Base-by-base conservation (phyloP, 2,797 vertebrate species). In the Chaetophractus vellerosus region DNA sequence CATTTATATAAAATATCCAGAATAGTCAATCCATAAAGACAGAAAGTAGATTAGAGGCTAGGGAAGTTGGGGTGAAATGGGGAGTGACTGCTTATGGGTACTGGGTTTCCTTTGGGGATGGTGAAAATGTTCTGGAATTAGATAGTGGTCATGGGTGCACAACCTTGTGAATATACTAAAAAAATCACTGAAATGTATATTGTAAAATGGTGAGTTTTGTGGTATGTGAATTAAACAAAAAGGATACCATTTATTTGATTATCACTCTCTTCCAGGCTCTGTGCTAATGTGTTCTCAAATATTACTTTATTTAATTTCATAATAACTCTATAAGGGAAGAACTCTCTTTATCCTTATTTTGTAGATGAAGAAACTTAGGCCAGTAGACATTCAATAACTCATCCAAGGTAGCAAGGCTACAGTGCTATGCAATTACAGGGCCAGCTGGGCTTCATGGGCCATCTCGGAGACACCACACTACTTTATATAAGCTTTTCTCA, bases 331-430 rank as follows among this genome's bases (percentile, higher is more conserved):
- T 18, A 76, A 86, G 41, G 55, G 24, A 82, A 95, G 57, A 86
- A 45, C 26, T 36, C 52, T 64, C 41, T 38, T 33, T 38, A 38
- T 16, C 26, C 33, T 7, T 36, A 9, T 28, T 74, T 48, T 6
- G 6, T 15, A 71, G n/a, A n/a, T 50, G 48, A 90, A 59, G 82
- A 93, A 88, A 79, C 61, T 9, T 63, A 95, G 86, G 94, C 82
- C 81, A 33, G 71, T 21, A 16, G 18, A 90, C 52, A 18, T 48
- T 68, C 2, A n/a, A 19, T 19, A 66, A 64, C 72, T 48, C 41
- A 7, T 31, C 45, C 33, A 26, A 21, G 33, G 28, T 50, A 6
- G n/a, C n/a, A 64, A 31, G 48, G 61, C 76, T 64, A 33, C 3
- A 7, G 36, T 38, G 36, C 45, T 18, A 1, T n/a, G 74, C 72